These are phyloP conservation scores for Notothenia rossii DNA, from an alignment of 2,113 vertebrate genomes.

Conservation along the genomic window DNA sequence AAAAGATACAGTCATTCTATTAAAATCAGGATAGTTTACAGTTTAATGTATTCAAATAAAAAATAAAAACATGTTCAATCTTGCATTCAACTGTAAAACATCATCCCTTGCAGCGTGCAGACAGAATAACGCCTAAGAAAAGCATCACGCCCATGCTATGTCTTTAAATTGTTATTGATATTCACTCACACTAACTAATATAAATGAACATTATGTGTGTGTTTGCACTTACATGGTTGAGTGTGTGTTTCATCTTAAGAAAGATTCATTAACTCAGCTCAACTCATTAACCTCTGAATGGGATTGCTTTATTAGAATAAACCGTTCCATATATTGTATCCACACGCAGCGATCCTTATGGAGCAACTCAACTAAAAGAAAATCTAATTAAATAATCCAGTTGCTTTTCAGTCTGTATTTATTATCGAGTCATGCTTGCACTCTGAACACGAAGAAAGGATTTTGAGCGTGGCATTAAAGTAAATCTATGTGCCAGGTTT, in stretches of 20 bases:
- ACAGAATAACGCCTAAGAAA: conserved; percentile 36
- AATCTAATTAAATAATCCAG: conserved; percentile 64
- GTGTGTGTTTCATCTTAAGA: conserved; percentile 34
- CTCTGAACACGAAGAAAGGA: conserved; percentile 11
- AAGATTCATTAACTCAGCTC: conserved; percentile 56
- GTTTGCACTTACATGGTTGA: not conserved
- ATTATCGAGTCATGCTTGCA: conserved; percentile 28
- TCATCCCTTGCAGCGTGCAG: conserved; percentile 49
- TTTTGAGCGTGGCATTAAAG: conserved; percentile 25
- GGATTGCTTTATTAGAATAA: conserved; percentile 53
- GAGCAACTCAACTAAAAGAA: conserved; percentile 57
- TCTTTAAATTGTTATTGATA: conserved; percentile 22
- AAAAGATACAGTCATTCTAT: conserved; percentile 11
- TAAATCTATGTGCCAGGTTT: conserved; percentile 31
- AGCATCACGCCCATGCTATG: conserved; percentile 1
- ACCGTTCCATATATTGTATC: conserved; percentile 41
- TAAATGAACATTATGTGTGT: not conserved
- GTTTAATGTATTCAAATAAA: conserved; percentile 31
- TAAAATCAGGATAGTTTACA: conserved; percentile 17
- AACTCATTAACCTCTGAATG: conserved; percentile 64
- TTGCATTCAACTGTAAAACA: conserved; percentile 28
- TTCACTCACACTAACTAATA: conserved; percentile 1
- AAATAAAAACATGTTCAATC: conserved; percentile 4
- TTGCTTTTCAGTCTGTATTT: conserved; percentile 40
- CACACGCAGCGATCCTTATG: conserved; percentile 31